phyloP scores from a whole-genome alignment of 2,888 invertebrate species.

The Petrophora chlorosata region DNA sequence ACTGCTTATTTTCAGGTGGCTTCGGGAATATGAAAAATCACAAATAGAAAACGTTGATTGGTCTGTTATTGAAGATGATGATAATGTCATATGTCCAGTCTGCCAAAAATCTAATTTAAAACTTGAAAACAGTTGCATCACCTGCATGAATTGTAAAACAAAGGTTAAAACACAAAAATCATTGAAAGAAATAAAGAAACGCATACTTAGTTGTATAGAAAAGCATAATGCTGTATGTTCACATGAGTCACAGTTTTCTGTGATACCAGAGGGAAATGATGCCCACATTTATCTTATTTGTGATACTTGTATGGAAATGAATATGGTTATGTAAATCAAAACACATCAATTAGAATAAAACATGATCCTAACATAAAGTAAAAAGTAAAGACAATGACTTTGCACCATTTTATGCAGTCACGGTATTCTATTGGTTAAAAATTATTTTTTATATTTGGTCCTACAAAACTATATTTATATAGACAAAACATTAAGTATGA shows the following conservation, averaged over 20 bases:
- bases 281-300: slow-evolving; percentile 70
- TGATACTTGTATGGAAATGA: slow-evolving; percentile 67
- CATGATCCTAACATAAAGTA: too few relatives aligned
- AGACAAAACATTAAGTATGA: too few relatives aligned
- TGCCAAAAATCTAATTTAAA: slow-evolving; percentile 73
- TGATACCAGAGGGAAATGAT: slow-evolving; percentile 58
- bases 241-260: slow-evolving; percentile 57
- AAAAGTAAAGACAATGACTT: too few relatives aligned
- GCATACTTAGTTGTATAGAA: slow-evolving; percentile 55
- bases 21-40: slow-evolving; percentile 71
- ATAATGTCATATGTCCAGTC: slow-evolving; percentile 78
- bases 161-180: slow-evolving; percentile 53
- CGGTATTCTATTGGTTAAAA: too few relatives aligned
- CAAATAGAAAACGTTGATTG: slow-evolving; percentile 66
- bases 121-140: slow-evolving; percentile 40
- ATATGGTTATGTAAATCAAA: slow-evolving; percentile 32
- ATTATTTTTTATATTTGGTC: too few relatives aligned
- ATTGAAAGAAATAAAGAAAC: slow-evolving; percentile 54
- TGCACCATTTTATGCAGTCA: too few relatives aligned
- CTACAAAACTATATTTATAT: too few relatives aligned
- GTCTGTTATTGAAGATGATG: slow-evolving; percentile 63
- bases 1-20: slow-evolving; percentile 65
- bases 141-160: slow-evolving; percentile 65
- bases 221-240: slow-evolving; percentile 57
- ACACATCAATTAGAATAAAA: too few relatives aligned